Evolutionary conservation across 2,888 invertebrate genomes (phyloP).

Genomic region (Stenurella melanura): DNA sequence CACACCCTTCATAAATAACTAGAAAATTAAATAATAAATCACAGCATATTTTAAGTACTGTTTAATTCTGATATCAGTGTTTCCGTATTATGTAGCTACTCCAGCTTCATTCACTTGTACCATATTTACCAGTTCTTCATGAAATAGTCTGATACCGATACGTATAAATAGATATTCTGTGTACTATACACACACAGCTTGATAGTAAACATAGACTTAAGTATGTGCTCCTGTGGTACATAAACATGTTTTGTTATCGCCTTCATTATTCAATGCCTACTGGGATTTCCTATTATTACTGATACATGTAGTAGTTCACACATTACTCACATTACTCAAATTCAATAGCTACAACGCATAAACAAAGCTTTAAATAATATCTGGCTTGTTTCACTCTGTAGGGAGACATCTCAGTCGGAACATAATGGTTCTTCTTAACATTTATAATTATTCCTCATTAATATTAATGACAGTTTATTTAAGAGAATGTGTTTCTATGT

Average conservation of each 20-base stretch:
- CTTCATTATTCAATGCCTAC: constrained; percentile 15
- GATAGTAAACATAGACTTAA: constrained; percentile 1
- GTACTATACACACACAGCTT: constrained; percentile 8
- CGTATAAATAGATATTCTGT: background rate
- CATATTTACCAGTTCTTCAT: background rate
- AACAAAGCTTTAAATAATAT: constrained; percentile 20
- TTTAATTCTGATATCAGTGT: no score
- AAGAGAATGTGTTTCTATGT: constrained; percentile 18
- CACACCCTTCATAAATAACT: no score
- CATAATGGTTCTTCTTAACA: constrained; percentile 13
- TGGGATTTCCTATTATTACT: constrained; percentile 10
- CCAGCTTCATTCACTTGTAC: background rate
- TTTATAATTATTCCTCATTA: constrained; percentile 35
- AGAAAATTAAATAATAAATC: no score
- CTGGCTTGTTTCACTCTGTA: constrained; percentile 25
- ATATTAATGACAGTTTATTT: constrained; percentile 27
- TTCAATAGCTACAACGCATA: constrained; percentile 8
- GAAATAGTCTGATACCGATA: background rate
- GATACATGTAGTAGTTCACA: constrained; percentile 20
- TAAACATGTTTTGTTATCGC: constrained; percentile 15
- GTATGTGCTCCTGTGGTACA: background rate
- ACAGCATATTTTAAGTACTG: no score
- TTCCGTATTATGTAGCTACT: no score
- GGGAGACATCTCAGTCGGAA: constrained; percentile 15
- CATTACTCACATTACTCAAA: constrained; percentile 21